These are phyloP conservation scores for Erinaceus europaeus DNA, from an alignment of 2,113 vertebrate species.

Conservation along the genomic window DNA sequence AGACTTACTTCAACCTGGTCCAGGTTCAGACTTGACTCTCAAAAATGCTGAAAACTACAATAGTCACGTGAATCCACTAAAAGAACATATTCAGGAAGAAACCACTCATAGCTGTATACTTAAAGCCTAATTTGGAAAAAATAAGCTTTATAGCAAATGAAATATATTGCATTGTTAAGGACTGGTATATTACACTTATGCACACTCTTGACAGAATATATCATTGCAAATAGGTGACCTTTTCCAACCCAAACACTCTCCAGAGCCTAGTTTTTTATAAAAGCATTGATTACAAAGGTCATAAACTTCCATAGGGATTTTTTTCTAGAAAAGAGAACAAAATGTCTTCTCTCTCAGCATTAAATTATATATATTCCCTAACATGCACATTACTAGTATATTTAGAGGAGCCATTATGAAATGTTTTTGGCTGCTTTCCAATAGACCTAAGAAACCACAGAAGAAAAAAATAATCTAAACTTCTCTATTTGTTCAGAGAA, in stretches of 20 bases:
- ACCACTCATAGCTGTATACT: neutral
- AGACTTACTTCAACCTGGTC: neutral
- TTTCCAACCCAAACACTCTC: constrained; percentile 61
- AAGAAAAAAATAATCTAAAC: neutral
- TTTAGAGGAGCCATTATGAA: constrained; percentile 14
- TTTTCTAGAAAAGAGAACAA: constrained; percentile 38
- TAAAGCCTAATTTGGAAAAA: constrained; percentile 46
- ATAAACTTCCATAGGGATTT: constrained; percentile 55
- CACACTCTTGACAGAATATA: constrained; percentile 49
- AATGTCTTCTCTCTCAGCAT: constrained; percentile 44
- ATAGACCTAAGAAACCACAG: neutral
- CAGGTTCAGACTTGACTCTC: neutral
- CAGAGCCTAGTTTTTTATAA: constrained; percentile 47
- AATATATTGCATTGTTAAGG: constrained; percentile 54
- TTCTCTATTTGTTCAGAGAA: constrained; percentile 24
- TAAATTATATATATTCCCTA: neutral
- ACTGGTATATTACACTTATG: constrained; percentile 51
- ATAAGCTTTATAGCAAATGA: neutral
- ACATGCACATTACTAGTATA: constrained; percentile 30
- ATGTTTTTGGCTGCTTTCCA: constrained; percentile 16
- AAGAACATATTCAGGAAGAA: neutral
- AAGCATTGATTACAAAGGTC: constrained; percentile 64
- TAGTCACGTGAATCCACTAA: neutral
- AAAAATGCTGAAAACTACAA: neutral
- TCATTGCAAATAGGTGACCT: constrained; percentile 48